A percentile compares a stretch with the other conserved stretches of the same genome.
Conservation (phyloP, 2,888 invertebrate genomes). For the Lasioglossum lativentre region DNA sequence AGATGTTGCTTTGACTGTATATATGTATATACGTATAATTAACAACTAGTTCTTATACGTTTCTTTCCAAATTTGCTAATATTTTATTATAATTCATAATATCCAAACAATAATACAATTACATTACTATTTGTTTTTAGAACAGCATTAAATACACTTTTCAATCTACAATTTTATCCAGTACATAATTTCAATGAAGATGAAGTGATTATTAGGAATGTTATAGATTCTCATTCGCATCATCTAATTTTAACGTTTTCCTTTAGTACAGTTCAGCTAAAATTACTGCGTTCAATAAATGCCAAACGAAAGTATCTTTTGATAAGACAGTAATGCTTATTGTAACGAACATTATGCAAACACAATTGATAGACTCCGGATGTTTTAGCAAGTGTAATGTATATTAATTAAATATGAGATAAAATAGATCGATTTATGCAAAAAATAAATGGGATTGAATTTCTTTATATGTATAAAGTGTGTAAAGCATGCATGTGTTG, state of each 20-base stretch:
- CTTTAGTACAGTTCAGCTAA: constrained; percentile 55
- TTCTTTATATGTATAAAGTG: background rate
- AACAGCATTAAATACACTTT: constrained; percentile 63
- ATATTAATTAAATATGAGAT: background rate
- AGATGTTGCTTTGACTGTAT: constrained; percentile 19
- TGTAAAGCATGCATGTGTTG: background rate
- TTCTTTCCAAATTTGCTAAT: constrained; percentile 67
- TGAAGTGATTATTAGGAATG: constrained; percentile 65
- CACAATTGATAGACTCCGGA: background rate
- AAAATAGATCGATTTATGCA: background rate
- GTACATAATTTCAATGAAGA: constrained; percentile 57
- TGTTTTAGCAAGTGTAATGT: constrained; percentile 1
- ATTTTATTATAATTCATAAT: constrained; percentile 75
- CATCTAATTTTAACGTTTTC: constrained; percentile 58
- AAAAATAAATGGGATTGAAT: background rate
- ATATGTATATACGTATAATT: constrained; percentile 69
- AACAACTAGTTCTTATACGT: constrained; percentile 74
- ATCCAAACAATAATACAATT: constrained; percentile 76
- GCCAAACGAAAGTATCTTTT: constrained; percentile 56
- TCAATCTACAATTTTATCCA: constrained; percentile 62
- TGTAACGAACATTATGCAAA: constrained; percentile 14
- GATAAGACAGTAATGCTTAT: constrained; percentile 24
- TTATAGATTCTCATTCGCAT: constrained; percentile 55
- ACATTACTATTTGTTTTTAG: constrained; percentile 73
- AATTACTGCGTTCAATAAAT: constrained; percentile 56